These are phyloP conservation scores for Cyaniris semiargus DNA, from an alignment of 2,888 invertebrate species.

Conservation along the genomic window DNA sequence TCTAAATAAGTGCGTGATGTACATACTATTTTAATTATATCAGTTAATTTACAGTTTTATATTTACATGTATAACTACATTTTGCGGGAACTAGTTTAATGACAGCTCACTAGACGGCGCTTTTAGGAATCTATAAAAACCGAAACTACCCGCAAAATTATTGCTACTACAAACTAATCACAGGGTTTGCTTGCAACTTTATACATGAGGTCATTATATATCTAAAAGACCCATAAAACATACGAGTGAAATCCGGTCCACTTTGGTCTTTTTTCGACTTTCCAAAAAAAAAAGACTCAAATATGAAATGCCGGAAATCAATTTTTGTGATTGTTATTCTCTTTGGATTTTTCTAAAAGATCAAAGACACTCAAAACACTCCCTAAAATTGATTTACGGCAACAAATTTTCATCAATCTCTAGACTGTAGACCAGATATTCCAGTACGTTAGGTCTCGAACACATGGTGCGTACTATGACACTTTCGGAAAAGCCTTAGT, in stretches of 20 bases:
- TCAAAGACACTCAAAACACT: neutral
- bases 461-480: constrained; percentile 77
- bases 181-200: constrained; percentile 17
- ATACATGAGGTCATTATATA: constrained; percentile 3
- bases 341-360: neutral
- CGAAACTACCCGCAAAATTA: constrained; percentile 14
- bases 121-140: neutral
- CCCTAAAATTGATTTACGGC: neutral
- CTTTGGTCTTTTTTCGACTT: neutral
- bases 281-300: neutral
- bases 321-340: neutral
- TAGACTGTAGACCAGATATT: neutral
- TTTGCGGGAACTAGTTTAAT: neutral
- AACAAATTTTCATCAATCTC: neutral
- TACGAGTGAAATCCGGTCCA: neutral
- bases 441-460: constrained; percentile 70
- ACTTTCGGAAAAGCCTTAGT: constrained; percentile 76
- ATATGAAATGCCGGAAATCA: neutral
- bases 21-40: neutral
- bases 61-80: neutral
- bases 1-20: neutral
- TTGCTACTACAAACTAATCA: constrained; percentile 13
- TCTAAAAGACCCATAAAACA: neutral
- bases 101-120: constrained; percentile 5
- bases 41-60: neutral